Evolutionary conservation across 1,140 invertebrate species (phyloP).

Genomic region (Drosophila setifemur): DNA sequence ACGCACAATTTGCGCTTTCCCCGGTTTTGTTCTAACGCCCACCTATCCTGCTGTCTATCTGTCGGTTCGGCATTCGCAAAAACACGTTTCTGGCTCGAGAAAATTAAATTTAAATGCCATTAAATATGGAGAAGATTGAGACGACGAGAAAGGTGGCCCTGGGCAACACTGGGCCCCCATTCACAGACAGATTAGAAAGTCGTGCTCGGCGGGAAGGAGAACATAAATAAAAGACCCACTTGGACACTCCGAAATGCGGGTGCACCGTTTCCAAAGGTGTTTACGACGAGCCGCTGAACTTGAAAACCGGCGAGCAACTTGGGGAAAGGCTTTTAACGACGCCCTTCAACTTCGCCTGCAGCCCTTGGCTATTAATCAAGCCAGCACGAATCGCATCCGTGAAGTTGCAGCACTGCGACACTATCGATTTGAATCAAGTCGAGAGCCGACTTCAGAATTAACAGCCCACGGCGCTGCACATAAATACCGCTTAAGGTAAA

Average conservation of each 20-base stretch:
- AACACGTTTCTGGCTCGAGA: constrained; percentile 62
- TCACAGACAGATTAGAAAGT: constrained; percentile 71
- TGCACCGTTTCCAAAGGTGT: constrained; percentile 57
- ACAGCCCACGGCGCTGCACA: constrained; percentile 14
- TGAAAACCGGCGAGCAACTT: constrained; percentile 37
- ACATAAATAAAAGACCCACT: background rate
- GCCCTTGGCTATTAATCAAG: constrained; percentile 55
- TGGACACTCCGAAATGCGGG: constrained; percentile 39
- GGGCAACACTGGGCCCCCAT: constrained; percentile 11
- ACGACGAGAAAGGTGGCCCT: constrained; percentile 25
- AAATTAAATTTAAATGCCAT: constrained; percentile 76
- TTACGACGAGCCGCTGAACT: constrained; percentile 55
- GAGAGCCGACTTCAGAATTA: constrained; percentile 10
- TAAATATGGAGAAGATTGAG: constrained; percentile 51
- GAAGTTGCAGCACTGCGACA: constrained; percentile 36
- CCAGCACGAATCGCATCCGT: constrained; percentile 35
- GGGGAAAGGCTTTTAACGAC: constrained; percentile 23
- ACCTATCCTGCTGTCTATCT: constrained; percentile 29
- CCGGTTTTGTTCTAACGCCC: constrained; percentile 60
- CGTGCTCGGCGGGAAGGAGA: too few relatives aligned
- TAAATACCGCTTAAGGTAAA: constrained; percentile 38
- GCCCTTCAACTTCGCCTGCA: constrained; percentile 26
- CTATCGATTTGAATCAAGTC: constrained; percentile 19
- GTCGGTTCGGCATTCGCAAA: constrained; percentile 48
- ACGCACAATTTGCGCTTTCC: constrained; percentile 65